phyloP scores from a whole-genome alignment of 2,888 invertebrate genomes.

The Sphaerophoria rueppellii region DNA sequence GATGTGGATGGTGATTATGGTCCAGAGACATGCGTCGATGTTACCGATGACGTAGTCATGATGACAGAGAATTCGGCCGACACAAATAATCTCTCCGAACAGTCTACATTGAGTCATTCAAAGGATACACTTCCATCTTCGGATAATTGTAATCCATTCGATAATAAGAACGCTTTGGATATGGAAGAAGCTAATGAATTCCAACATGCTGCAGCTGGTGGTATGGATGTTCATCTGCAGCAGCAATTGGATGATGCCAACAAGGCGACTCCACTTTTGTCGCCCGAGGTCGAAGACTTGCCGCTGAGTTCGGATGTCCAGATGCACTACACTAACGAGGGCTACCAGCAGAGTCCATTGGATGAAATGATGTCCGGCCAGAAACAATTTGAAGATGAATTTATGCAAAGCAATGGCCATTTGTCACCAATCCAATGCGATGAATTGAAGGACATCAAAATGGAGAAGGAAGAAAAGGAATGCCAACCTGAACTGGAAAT shows the following conservation, averaged over 20 bases:
- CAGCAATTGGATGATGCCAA: constrained; percentile 63
- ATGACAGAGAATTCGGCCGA: constrained; percentile 74
- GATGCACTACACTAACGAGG: constrained; percentile 67
- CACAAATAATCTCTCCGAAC: constrained; percentile 70
- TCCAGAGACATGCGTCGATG: constrained; percentile 90
- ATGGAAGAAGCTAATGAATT: constrained; percentile 64
- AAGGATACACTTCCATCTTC: constrained; percentile 74
- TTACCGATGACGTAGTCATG: constrained; percentile 83
- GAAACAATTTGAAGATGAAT: constrained; percentile 56
- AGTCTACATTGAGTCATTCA: constrained; percentile 74
- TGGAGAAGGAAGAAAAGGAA: constrained; percentile 32
- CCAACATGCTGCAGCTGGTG: constrained; percentile 47
- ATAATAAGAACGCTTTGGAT: constrained; percentile 64
- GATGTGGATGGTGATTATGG: constrained; percentile 87
- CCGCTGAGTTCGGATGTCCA: constrained; percentile 61
- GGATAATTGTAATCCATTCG: constrained; percentile 74
- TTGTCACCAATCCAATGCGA: constrained; percentile 36
- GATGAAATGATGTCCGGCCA: constrained; percentile 59
- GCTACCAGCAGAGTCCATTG: constrained; percentile 64
- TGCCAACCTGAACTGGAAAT: constrained; percentile 20
- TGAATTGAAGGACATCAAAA: constrained; percentile 26
- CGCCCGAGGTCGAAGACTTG: constrained; percentile 68
- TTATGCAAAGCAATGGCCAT: constrained; percentile 62
- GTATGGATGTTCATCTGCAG: constrained; percentile 52
- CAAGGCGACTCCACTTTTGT: constrained; percentile 67